A percentile compares a stretch with the other conserved stretches of the same genome.
Conservation (phyloP, 2,797 vertebrate species). For the Hephaestus fuliginosus region DNA sequence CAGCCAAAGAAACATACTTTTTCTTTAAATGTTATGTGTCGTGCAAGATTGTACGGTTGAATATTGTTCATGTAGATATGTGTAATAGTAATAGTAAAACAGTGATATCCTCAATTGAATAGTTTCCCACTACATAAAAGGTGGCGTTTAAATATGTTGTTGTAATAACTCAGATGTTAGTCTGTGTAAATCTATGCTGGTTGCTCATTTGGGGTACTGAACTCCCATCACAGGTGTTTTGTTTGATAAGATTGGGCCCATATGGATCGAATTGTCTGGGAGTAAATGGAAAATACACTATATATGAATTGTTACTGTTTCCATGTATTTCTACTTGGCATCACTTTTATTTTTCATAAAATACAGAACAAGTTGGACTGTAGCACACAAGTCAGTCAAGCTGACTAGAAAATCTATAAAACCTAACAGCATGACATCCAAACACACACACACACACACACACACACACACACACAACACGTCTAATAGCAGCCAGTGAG, state of each 20-base stretch:
- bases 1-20: not conserved
- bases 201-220: not conserved
- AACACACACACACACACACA: slow-evolving; percentile 1
- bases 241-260: slow-evolving; percentile 5
- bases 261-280: not conserved
- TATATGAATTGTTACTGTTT: not conserved
- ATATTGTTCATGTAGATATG: not conserved
- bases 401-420: slow-evolving; percentile 46
- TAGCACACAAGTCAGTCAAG: slow-evolving; percentile 14
- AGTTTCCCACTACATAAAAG: not conserved
- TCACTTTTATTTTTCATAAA: slow-evolving; percentile 15
- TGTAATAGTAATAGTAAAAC: not conserved
- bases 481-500: slow-evolving; percentile 43
- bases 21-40: not conserved
- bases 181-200: not conserved
- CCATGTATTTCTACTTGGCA: not conserved
- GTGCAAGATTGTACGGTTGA: not conserved
- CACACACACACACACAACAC: not conserved
- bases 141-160: not conserved
- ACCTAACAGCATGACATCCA: slow-evolving; percentile 2
- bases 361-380: slow-evolving; percentile 12
- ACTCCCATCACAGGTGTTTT: slow-evolving; percentile 26
- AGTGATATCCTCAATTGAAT: not conserved
- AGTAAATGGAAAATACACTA: not conserved
- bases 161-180: slow-evolving; percentile 9